Conservation (phyloP, 2,113 vertebrate species). For the Apteryx mantelli region DNA sequence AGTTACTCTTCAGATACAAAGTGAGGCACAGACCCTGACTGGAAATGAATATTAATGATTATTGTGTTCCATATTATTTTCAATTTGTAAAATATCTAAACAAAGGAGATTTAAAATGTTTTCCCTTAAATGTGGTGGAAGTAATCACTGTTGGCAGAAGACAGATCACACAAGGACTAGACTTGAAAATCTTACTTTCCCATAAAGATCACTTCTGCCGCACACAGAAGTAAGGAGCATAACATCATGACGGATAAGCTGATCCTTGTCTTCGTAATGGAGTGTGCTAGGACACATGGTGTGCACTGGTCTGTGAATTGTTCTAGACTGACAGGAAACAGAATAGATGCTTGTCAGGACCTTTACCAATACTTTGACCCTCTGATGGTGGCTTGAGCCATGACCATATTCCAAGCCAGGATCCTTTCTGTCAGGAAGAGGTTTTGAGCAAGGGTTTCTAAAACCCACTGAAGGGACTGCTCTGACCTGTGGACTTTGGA, state of each 20-base stretch:
- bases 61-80: not conserved
- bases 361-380: not conserved
- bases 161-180: not conserved
- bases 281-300: constrained; percentile 36
- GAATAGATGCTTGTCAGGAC: not conserved
- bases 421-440: not conserved
- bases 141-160: constrained; percentile 29
- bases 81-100: constrained; percentile 13
- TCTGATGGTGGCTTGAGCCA: not conserved
- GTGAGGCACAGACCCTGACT: not conserved
- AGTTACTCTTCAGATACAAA: not conserved
- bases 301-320: constrained; percentile 29
- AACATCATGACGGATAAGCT: not conserved
- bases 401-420: not conserved
- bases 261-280: constrained; percentile 19
- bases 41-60: not conserved
- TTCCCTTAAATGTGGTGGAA: constrained; percentile 34
- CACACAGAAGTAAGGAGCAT: constrained; percentile 18
- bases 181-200: constrained; percentile 47
- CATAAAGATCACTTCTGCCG: constrained; percentile 22
- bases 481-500: not conserved
- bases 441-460: not conserved
- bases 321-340: constrained; percentile 24
- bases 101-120: constrained; percentile 12
- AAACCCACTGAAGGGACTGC: not conserved